phyloP scores from a whole-genome alignment of 2,888 invertebrate genomes.

The Biston betularia region DNA sequence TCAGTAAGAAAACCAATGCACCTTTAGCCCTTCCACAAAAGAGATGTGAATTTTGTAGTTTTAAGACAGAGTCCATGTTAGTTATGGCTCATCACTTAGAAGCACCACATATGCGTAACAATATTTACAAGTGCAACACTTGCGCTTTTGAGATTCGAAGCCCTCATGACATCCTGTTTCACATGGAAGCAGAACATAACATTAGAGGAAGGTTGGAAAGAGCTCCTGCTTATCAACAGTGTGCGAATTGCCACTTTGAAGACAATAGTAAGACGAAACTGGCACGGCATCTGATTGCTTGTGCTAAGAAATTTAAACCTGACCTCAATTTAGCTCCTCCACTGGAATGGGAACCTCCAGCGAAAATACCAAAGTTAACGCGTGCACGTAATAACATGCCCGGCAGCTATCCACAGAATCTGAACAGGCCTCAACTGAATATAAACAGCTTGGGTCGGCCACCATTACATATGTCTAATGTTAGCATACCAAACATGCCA shows the following conservation, averaged over 20 bases:
- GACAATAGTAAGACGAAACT: constrained; percentile 97
- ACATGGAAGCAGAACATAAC: constrained; percentile 97
- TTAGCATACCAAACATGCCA: constrained; percentile 63
- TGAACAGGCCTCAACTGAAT: constrained; percentile 81
- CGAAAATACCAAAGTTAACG: constrained; percentile 93
- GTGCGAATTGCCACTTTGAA: constrained; percentile 97
- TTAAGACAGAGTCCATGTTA: constrained; percentile 95
- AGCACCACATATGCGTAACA: constrained; percentile 96
- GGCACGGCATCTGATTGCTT: constrained; percentile 95
- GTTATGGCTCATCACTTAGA: constrained; percentile 96
- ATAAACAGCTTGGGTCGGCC: constrained; percentile 75
- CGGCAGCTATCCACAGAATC: constrained; percentile 78
- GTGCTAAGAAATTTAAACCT: constrained; percentile 96
- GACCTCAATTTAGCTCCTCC: constrained; percentile 95
- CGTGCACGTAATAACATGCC: constrained; percentile 77
- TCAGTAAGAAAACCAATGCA: constrained; percentile 95
- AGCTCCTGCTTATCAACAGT: constrained; percentile 96
- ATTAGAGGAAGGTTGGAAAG: constrained; percentile 95
- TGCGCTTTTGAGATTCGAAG: constrained; percentile 94
- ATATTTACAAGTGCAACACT: constrained; percentile 94
- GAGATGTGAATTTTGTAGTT: constrained; percentile 96
- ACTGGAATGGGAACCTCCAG: constrained; percentile 97
- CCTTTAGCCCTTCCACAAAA: constrained; percentile 92
- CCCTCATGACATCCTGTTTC: constrained; percentile 95
- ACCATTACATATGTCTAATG: constrained; percentile 63